Conservation (phyloP, 1,140 invertebrate genomes). For the Conus ventricosus region DNA sequence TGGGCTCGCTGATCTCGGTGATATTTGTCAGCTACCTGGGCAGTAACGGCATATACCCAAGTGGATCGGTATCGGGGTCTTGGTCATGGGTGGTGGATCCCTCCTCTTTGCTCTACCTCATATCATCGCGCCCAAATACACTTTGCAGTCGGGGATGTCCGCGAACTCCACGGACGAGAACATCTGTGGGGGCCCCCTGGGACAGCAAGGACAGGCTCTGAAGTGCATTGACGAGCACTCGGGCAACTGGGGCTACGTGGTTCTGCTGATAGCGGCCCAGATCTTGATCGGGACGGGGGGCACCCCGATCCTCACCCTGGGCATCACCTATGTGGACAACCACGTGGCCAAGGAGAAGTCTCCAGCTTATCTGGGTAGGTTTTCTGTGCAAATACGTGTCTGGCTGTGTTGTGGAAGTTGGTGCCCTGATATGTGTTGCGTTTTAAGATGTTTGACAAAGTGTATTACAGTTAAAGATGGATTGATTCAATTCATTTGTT, state of each 20-base stretch:
- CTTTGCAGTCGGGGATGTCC: conserved; percentile 74
- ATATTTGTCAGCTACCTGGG: conserved; percentile 97
- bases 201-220: conserved; percentile 34
- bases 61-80: conserved; percentile 95
- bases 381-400: not conserved
- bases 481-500: no score
- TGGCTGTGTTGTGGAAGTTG: not conserved
- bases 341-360: conserved; percentile 78
- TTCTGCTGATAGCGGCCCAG: conserved; percentile 77
- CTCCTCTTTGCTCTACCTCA: conserved; percentile 86
- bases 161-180: conserved; percentile 61
- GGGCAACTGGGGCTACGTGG: conserved; percentile 74
- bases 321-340: conserved; percentile 79
- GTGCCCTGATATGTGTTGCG: no score
- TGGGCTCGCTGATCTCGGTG: conserved; percentile 94
- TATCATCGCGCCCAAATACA: conserved; percentile 75
- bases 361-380: conserved; percentile 77
- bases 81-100: conserved; percentile 88
- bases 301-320: conserved; percentile 78
- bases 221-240: conserved; percentile 67
- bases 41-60: conserved; percentile 95
- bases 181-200: conserved; percentile 55
- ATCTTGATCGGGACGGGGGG: conserved; percentile 78
- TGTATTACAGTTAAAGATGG: no score
- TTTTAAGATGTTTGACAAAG: no score